Percentiles rank a stretch among this genome's conserved stretches.
Evolutionary conservation across 2,113 vertebrate species (phyloP).

Genomic region (Aldabrachelys gigantea): DNA sequence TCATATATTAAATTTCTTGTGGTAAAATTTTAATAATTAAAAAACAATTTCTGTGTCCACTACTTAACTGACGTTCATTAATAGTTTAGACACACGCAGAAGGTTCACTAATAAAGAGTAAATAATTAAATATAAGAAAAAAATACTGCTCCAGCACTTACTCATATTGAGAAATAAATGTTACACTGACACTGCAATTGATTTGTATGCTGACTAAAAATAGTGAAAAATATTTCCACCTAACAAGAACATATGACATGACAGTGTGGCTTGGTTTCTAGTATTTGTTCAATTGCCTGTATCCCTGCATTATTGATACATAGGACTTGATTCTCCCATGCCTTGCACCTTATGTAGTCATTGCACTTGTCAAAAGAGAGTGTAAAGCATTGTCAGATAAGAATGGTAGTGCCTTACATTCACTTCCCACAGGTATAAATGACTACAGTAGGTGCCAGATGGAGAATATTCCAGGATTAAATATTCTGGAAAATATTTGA

Average conservation of each 20-base stretch:
- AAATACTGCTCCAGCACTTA: constrained; percentile 28
- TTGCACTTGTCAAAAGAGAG: background rate
- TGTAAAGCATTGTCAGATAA: background rate
- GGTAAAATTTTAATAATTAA: constrained; percentile 57
- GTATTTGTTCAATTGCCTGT: background rate
- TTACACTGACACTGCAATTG: background rate
- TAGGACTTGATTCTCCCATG: background rate
- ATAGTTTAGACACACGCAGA: constrained; percentile 35
- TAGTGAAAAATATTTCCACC: background rate
- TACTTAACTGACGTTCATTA: constrained; percentile 45
- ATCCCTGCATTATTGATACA: background rate
- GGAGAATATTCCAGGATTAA: background rate
- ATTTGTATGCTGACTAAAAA: constrained; percentile 15
- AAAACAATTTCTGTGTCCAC: constrained; percentile 37
- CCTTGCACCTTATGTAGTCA: background rate
- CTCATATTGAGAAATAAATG: background rate
- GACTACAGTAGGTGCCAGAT: background rate
- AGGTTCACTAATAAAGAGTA: constrained; percentile 42
- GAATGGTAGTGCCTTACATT: background rate
- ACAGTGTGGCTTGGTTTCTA: background rate
- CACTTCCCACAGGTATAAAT: background rate
- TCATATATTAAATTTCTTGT: constrained; percentile 47
- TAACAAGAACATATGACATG: background rate
- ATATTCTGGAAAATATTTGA: background rate
- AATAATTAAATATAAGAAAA: constrained; percentile 16